Percentiles rank a stretch among this genome's conserved stretches.
Conservation (phyloP, 1,140 invertebrate species). For the Drosophila jambulina region DNA sequence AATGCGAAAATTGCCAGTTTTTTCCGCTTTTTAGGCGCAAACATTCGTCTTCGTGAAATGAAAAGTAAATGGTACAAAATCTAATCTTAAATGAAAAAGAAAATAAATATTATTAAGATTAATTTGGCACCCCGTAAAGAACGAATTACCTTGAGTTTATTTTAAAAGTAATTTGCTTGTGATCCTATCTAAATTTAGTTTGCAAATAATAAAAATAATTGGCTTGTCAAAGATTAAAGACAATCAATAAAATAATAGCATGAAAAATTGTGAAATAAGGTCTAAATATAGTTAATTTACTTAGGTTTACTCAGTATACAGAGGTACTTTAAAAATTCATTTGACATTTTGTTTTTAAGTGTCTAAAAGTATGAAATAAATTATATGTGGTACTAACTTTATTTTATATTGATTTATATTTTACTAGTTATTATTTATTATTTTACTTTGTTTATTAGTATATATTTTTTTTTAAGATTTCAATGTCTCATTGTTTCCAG, state of each 20-base stretch:
- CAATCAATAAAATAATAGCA: not conserved
- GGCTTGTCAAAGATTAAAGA: not conserved
- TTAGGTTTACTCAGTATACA: not conserved
- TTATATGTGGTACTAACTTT: too few relatives aligned
- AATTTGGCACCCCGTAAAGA: not conserved
- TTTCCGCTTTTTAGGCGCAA: not conserved
- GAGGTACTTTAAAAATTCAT: not conserved
- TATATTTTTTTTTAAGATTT: too few relatives aligned
- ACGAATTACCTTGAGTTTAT: not conserved
- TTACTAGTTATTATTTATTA: too few relatives aligned
- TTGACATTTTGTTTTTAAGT: too few relatives aligned
- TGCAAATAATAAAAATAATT: not conserved
- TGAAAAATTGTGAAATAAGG: not conserved
- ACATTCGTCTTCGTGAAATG: not conserved
- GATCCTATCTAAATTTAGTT: not conserved
- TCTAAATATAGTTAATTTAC: not conserved
- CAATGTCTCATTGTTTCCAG: too few relatives aligned
- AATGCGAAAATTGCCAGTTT: not conserved
- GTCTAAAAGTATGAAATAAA: too few relatives aligned
- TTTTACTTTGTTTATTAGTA: too few relatives aligned
- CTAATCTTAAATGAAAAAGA: conserved; percentile 1
- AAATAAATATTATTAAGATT: not conserved
- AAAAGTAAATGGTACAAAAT: not conserved
- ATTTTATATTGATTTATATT: too few relatives aligned
- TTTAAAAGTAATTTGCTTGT: not conserved